Percentiles rank a stretch among this genome's conserved stretches.
These are phyloP conservation scores for Pterobdella sp. DNA, from an alignment of 2,888 invertebrate genomes.

Conservation along the genomic window DNA sequence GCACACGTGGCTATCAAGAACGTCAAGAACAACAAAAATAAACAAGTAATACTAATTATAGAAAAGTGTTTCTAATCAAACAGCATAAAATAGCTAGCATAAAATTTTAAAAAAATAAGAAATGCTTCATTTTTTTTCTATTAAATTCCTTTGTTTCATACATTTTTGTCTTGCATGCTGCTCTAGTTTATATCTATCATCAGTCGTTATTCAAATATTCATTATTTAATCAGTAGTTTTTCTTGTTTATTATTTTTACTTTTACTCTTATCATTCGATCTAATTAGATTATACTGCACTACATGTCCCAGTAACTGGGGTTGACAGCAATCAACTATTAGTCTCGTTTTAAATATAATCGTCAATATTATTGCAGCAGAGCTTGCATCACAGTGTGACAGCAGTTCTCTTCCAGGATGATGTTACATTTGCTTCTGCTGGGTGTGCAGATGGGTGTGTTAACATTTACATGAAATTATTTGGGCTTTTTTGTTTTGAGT, in stretches of 20 bases:
- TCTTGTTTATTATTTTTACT: slow-evolving; percentile 3
- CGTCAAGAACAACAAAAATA: slow-evolving; percentile 10
- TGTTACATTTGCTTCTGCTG: slow-evolving; percentile 70
- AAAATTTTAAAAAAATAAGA: too few relatives aligned
- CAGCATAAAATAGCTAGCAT: too few relatives aligned
- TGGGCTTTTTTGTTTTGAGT: too few relatives aligned
- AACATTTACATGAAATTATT: too few relatives aligned
- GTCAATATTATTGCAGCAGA: slow-evolving; percentile 35
- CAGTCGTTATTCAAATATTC: neutral
- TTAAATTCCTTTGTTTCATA: too few relatives aligned
- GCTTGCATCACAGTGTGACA: slow-evolving; percentile 59
- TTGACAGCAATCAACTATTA: neutral
- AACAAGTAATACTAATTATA: neutral
- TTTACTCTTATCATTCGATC: slow-evolving; percentile 19
- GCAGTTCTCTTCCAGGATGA: slow-evolving; percentile 75
- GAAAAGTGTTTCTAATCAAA: too few relatives aligned
- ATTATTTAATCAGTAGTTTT: neutral
- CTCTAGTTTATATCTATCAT: neutral
- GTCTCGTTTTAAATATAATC: neutral
- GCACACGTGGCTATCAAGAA: slow-evolving; percentile 5
- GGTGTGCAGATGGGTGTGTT: slow-evolving; percentile 71
- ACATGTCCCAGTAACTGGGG: neutral
- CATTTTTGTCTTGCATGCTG: too few relatives aligned
- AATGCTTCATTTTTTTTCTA: too few relatives aligned
- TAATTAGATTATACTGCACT: too few relatives aligned